These are phyloP conservation scores for Asarcornis scutulata DNA, from an alignment of 2,113 vertebrate genomes.

Conservation along the genomic window DNA sequence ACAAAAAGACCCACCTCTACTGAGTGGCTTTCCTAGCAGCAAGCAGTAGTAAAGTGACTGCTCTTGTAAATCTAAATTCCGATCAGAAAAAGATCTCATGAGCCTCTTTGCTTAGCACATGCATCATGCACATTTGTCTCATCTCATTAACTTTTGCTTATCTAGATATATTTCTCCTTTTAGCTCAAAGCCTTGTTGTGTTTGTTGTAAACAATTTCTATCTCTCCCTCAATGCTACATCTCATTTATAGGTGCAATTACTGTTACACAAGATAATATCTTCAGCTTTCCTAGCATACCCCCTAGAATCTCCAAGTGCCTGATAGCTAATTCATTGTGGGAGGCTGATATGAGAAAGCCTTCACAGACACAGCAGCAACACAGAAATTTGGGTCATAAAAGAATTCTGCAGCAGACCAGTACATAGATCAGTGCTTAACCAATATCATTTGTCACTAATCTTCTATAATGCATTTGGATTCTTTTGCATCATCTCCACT, in stretches of 20 bases:
- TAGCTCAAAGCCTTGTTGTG: background rate
- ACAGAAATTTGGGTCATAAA: background rate
- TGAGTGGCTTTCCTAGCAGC: background rate
- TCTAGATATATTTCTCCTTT: slow-evolving; percentile 1
- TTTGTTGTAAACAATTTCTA: background rate
- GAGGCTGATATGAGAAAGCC: background rate
- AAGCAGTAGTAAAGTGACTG: background rate
- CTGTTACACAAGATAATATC: background rate
- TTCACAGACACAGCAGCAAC: background rate
- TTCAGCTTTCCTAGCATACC: background rate
- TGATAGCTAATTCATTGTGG: background rate
- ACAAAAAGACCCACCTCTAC: background rate
- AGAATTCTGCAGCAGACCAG: background rate
- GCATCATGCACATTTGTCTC: background rate
- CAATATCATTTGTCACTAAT: background rate
- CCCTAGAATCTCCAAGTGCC: background rate
- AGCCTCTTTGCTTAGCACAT: background rate
- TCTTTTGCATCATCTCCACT: background rate
- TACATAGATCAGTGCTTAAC: background rate
- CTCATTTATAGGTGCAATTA: background rate
- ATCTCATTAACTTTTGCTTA: slow-evolving; percentile 1
- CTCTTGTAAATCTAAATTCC: background rate
- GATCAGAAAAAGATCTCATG: background rate
- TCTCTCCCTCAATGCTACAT: background rate
- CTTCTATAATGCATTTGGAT: background rate